A percentile compares a stretch with the other conserved stretches of the same genome.
Evolutionary conservation across 2,888 invertebrate genomes (phyloP).

Genomic region (Ligdia adustata): DNA sequence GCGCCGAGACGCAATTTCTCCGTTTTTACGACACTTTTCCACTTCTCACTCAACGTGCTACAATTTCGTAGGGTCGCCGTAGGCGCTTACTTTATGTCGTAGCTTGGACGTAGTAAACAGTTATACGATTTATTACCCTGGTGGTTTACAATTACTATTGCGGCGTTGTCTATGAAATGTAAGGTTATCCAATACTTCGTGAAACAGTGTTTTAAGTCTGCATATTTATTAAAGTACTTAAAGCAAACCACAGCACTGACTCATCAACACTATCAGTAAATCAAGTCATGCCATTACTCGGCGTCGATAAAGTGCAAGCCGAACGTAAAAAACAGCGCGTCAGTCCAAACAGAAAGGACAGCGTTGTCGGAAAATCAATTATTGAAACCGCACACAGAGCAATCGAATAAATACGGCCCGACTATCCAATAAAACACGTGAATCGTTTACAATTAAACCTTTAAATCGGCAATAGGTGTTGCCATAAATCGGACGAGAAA

Average conservation of each 20-base stretch:
- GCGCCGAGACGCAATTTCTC: conserved; percentile 58
- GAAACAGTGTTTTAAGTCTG: no score
- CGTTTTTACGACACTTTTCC: conserved; percentile 69
- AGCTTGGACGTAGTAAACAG: conserved; percentile 32
- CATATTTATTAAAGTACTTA: neutral
- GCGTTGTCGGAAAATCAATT: conserved; percentile 73
- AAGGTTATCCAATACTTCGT: no score
- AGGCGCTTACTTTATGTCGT: conserved; percentile 26
- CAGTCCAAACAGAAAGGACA: conserved; percentile 48
- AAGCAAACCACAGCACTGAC: neutral
- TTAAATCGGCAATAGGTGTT: conserved; percentile 85
- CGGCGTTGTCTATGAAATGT: no score
- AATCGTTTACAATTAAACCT: conserved; percentile 84
- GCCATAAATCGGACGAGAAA: conserved; percentile 82
- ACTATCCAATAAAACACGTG: conserved; percentile 84
- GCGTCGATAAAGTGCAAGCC: conserved; percentile 15
- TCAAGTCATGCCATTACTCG: conserved; percentile 17
- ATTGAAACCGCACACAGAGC: conserved; percentile 72
- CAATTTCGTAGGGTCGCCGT: conserved; percentile 46
- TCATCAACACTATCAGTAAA: conserved; percentile 9
- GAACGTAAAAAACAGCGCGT: conserved; percentile 49
- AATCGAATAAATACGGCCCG: conserved; percentile 76
- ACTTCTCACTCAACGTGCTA: conserved; percentile 61
- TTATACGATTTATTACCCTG: conserved; percentile 25
- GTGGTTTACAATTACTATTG: no score